Conservation (phyloP, 2,888 invertebrate genomes). For the Leptopterna dolabrata region DNA sequence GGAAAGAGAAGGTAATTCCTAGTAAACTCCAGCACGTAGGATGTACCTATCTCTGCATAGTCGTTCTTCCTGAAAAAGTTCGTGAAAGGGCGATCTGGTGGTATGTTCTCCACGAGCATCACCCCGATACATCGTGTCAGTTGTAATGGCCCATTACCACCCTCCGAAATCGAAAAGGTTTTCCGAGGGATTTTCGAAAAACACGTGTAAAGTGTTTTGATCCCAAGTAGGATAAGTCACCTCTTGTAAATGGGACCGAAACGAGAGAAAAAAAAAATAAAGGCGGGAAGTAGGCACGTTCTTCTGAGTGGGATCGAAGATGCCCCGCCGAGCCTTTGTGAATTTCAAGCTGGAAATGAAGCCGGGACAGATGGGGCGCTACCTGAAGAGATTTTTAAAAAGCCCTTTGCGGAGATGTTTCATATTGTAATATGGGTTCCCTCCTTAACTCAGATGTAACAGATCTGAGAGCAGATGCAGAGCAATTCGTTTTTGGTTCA, state of each 20-base stretch:
- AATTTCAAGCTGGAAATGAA: conserved; percentile 1
- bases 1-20: no score
- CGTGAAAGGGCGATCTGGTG: neutral
- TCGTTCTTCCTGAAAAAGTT: neutral
- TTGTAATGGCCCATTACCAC: neutral
- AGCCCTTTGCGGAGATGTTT: conserved; percentile 36
- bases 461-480: conserved; percentile 5
- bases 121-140: neutral
- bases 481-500: neutral
- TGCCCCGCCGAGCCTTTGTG: conserved; percentile 19
- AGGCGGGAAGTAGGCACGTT: neutral
- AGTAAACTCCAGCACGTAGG: no score
- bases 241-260: neutral
- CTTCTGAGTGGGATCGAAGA: neutral
- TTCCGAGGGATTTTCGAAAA: neutral
- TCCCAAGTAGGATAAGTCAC: neutral
- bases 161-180: neutral
- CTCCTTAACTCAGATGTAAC: neutral
- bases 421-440: conserved; percentile 25
- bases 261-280: neutral
- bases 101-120: neutral
- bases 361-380: conserved; percentile 6
- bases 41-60: neutral
- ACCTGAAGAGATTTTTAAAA: conserved; percentile 40
- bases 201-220: neutral